Evolutionary conservation across 2,113 vertebrate species (phyloP).

Genomic region (Chelonoidis abingdonii): DNA sequence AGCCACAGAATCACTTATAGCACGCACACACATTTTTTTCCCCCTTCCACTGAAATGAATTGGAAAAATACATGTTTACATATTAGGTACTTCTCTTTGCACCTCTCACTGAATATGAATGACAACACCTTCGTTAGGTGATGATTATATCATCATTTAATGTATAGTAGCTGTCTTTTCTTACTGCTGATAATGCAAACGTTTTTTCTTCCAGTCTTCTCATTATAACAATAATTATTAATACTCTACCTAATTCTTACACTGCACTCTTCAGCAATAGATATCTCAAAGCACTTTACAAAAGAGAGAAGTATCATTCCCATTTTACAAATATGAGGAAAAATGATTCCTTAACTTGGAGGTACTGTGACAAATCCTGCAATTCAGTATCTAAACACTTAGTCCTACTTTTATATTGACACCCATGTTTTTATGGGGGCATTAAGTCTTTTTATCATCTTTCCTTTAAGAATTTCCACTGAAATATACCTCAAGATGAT

Average conservation of each 20-base stretch:
- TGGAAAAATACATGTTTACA: background rate
- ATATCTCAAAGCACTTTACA: background rate
- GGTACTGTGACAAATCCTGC: background rate
- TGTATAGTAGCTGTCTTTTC: background rate
- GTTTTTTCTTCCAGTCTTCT: background rate
- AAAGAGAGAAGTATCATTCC: background rate
- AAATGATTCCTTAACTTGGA: background rate
- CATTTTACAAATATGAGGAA: background rate
- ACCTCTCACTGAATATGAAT: background rate
- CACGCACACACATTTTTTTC: background rate
- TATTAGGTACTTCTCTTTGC: background rate
- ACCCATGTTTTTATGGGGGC: background rate
- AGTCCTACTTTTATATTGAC: background rate
- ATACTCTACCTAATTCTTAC: background rate
- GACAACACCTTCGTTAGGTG: background rate
- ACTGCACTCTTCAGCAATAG: background rate
- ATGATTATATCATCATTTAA: background rate
- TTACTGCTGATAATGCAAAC: background rate
- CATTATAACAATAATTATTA: background rate
- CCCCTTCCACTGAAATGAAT: background rate
- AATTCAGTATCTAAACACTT: background rate
- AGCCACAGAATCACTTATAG: background rate
- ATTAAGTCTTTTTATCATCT: background rate
- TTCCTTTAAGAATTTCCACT: background rate
- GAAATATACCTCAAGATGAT: background rate